Evolutionary conservation across 2,888 invertebrate species (phyloP).

Genomic region (Furcula furcula): DNA sequence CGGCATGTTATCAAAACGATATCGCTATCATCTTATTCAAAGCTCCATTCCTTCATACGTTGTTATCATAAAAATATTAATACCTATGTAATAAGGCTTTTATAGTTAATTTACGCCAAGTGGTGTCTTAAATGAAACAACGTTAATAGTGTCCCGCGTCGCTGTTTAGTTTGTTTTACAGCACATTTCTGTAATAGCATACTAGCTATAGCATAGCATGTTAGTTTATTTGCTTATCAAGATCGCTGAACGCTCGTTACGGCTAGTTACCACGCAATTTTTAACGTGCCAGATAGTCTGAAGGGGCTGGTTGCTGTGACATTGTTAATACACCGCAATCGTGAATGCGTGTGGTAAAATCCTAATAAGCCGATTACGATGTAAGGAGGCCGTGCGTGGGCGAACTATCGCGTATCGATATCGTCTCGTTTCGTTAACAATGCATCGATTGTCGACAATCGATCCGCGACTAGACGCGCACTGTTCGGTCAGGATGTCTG

Average conservation of each 20-base stretch:
- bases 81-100: conserved; percentile 30
- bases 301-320: conserved; percentile 27
- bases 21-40: conserved; percentile 3
- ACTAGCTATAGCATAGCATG: conserved; percentile 24
- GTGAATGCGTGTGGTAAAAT: conserved; percentile 64
- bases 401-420: conserved; percentile 53
- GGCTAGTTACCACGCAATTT: conserved; percentile 11
- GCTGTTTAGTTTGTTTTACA: conserved; percentile 28
- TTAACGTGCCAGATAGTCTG: conserved; percentile 3
- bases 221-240: conserved; percentile 30
- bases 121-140: conserved; percentile 23
- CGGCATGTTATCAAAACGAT: background rate
- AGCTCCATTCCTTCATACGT: conserved; percentile 15
- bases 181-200: conserved; percentile 24
- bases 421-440: conserved; percentile 52
- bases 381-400: conserved; percentile 66
- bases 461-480: conserved; percentile 48
- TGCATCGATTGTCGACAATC: conserved; percentile 65
- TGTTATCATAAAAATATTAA: conserved; percentile 34
- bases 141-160: conserved; percentile 28
- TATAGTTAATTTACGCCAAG: conserved; percentile 26
- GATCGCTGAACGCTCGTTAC: conserved; percentile 24
- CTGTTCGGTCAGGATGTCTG: conserved; percentile 19
- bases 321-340: conserved; percentile 46
- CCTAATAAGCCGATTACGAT: conserved; percentile 76